phyloP scores from a whole-genome alignment of 2,888 invertebrate species.

The Scaeva pyrastri region DNA sequence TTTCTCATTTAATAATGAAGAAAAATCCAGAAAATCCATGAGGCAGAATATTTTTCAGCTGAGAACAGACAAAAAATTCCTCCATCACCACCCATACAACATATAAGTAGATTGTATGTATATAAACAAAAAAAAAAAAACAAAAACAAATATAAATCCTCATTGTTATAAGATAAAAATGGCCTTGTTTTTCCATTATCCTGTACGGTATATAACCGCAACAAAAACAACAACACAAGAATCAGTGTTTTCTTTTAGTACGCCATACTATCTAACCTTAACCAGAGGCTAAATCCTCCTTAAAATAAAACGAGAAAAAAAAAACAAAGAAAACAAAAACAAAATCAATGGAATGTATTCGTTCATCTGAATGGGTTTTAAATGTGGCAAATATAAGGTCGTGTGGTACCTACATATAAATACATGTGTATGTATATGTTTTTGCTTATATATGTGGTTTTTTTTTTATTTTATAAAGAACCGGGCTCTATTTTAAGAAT shows the following conservation, averaged over 20 bases:
- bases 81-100: not conserved
- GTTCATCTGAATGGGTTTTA: conserved; percentile 48
- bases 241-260: conserved; percentile 46
- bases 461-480: not conserved
- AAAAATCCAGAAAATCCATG: conserved; percentile 18
- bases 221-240: conserved; percentile 42
- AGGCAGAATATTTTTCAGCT: conserved; percentile 30
- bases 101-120: not conserved
- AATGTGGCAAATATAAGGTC: conserved; percentile 39
- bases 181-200: conserved; percentile 64
- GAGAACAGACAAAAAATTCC: not conserved
- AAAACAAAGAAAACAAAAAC: conserved; percentile 13
- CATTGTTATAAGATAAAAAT: conserved; percentile 67
- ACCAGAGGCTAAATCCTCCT: conserved; percentile 34
- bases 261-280: conserved; percentile 32
- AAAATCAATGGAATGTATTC: conserved; percentile 55
- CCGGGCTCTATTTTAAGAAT: not conserved
- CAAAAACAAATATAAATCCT: conserved; percentile 57
- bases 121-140: not conserved
- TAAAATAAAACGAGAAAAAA: conserved; percentile 1
- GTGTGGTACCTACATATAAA: not conserved
- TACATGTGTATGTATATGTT: not conserved
- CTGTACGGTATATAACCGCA: conserved; percentile 57
- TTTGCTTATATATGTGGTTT: not conserved
- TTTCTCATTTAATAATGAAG: conserved; percentile 13